phyloP scores from a whole-genome alignment of 2,113 vertebrate genomes.

The Festucalex cinctus region DNA sequence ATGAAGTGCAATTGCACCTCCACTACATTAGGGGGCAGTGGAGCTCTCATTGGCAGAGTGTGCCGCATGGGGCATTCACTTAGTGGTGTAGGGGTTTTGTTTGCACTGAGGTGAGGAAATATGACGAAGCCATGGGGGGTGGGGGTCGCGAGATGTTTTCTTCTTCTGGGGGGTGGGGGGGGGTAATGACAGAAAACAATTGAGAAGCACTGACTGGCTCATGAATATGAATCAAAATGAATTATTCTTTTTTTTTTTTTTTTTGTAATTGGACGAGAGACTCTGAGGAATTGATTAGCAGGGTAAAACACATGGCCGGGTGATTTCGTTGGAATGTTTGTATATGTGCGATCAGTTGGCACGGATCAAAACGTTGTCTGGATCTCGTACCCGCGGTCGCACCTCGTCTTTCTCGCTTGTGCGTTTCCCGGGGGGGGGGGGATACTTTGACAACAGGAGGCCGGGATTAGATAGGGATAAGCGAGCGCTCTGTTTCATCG shows the following conservation, averaged over 20 bases:
- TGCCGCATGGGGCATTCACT: too few relatives aligned
- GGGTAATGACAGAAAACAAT: too few relatives aligned
- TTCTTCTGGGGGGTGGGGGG: too few relatives aligned
- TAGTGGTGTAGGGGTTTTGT: too few relatives aligned
- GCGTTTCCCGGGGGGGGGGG: constrained; percentile 26
- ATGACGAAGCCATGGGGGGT: too few relatives aligned
- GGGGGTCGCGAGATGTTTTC: too few relatives aligned
- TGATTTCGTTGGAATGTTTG: constrained; percentile 15
- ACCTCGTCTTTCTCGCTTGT: constrained; percentile 37
- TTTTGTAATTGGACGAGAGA: constrained; percentile 29
- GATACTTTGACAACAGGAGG: constrained; percentile 45
- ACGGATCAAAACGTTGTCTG: constrained; percentile 26
- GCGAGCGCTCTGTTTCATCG: constrained; percentile 51
- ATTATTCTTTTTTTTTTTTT: constrained; percentile 62
- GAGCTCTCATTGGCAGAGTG: too few relatives aligned
- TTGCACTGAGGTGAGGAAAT: too few relatives aligned
- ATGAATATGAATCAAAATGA: constrained; percentile 54
- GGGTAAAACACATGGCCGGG: constrained; percentile 5
- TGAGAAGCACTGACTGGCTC: too few relatives aligned
- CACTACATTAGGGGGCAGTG: too few relatives aligned
- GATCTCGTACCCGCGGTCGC: constrained; percentile 31
- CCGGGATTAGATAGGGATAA: constrained; percentile 64
- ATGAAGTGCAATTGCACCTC: too few relatives aligned
- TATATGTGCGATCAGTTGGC: constrained; percentile 16
- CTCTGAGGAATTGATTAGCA: constrained; percentile 45